Percentiles rank a stretch among this genome's conserved stretches.
Conservation (phyloP, 1,140 invertebrate genomes). For the Dolichoris vasculosae region DNA sequence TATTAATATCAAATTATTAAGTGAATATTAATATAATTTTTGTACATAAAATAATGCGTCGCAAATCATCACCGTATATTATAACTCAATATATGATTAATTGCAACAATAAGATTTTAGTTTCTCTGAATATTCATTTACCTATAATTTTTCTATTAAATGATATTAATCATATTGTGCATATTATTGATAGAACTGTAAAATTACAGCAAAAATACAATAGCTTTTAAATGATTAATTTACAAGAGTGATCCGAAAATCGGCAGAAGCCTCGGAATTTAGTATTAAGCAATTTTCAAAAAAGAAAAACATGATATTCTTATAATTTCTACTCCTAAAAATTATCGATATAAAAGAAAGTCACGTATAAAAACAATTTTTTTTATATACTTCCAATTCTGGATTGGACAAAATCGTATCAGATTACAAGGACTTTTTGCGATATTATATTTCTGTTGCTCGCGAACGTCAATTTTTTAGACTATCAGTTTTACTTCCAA, state of each 20-base stretch:
- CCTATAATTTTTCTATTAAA: too few species aligned
- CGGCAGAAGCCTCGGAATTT: not conserved
- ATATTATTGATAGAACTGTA: too few species aligned
- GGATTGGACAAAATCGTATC: constrained; percentile 1
- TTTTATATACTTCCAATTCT: not conserved
- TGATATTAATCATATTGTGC: too few species aligned
- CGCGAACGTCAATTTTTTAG: not conserved
- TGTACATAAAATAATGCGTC: too few species aligned
- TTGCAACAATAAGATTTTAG: too few species aligned
- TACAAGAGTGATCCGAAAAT: not conserved
- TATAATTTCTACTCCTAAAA: not conserved
- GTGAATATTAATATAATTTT: too few species aligned
- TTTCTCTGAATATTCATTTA: too few species aligned
- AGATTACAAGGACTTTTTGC: not conserved
- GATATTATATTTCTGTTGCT: constrained; percentile 16
- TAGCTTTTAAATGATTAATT: constrained; percentile 13
- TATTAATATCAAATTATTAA: too few species aligned
- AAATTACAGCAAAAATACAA: constrained; percentile 16
- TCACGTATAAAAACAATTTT: constrained; percentile 15
- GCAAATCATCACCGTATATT: too few species aligned
- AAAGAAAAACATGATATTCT: constrained; percentile 45
- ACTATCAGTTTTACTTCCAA: not conserved
- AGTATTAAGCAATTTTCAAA: constrained; percentile 10
- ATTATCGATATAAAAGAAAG: not conserved
- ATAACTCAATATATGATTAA: too few species aligned